Evolutionary conservation across 2,888 invertebrate genomes (phyloP), one percentile per base, ranked within the genome.

Genomic region (Ryuthela nishihirai): DNA sequence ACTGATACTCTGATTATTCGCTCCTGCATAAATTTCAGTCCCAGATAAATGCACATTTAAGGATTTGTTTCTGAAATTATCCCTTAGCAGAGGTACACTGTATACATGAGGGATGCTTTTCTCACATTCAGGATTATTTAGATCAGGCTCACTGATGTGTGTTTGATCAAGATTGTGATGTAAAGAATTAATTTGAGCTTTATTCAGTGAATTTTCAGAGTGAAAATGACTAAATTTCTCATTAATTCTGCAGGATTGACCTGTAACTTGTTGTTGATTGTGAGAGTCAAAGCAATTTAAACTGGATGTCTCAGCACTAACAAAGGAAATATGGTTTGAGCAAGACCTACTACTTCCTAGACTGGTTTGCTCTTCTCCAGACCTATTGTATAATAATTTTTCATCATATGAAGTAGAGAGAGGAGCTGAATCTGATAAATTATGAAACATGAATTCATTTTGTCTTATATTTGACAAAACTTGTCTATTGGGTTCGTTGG

Each of bases 141-240:
- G 53, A 5, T 59, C 53, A 10, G 59, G 53, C 12, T 59, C 53
- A 40, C 59, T 59, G 9, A 59, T 53, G 21, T 59, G 63, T 36
- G 50, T n/a, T 10, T 50, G 52, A n/a, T 41, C 49, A 21, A 56
- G 23, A n/a, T 56, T 50, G 3, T 35, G 40, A 29, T 46, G 56
- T 20, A 56, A 34, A 9, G 56, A 46, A 20, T 46, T 46, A 4
- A 42, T 36, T 18, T 40, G 44, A 21, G 35, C 35, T 24, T 50
- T 40, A 18, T 56, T 45, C n/a, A 59, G 42, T 18, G 58, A 48
- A 23, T 53, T 59, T 15, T 52, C 58, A 18, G 58, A 59, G 34
- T 47, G 47, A 17, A 49, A 38, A 17, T 59, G 58, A 21, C 23
- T 32, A 15, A 45, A 50, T 10, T 40, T 50, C 18, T 56, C 50